Evolutionary conservation across 1,140 invertebrate genomes (phyloP).

Genomic region (Zaprionus tsacasi): DNA sequence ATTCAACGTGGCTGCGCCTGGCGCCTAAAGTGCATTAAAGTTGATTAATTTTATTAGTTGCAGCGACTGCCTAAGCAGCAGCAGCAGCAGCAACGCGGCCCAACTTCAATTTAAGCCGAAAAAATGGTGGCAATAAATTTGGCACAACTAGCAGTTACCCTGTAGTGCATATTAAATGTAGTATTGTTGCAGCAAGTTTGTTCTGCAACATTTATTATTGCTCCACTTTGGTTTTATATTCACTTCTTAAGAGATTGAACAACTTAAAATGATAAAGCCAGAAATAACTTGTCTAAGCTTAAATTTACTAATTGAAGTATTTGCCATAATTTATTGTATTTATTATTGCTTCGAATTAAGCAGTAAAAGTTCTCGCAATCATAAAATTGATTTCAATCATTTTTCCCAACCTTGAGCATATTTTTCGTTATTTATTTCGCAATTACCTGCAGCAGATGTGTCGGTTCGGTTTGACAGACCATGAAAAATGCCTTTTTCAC

Average conservation of each 20-base stretch:
- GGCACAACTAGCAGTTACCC: neutral
- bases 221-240: neutral
- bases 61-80: slow-evolving; percentile 6
- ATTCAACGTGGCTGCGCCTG: slow-evolving; percentile 58
- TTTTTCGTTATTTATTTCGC: slow-evolving; percentile 25
- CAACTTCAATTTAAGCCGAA: slow-evolving; percentile 11
- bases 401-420: neutral
- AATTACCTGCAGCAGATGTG: neutral
- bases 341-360: neutral
- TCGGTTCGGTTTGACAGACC: slow-evolving; percentile 16
- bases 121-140: slow-evolving; percentile 16
- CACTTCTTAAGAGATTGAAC: neutral
- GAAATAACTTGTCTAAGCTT: too few relatives aligned
- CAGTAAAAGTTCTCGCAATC: neutral
- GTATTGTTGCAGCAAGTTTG: neutral
- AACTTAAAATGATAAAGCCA: too few relatives aligned
- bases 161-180: neutral
- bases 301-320: neutral
- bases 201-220: neutral
- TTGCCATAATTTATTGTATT: neutral
- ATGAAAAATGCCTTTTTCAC: slow-evolving; percentile 54
- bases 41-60: slow-evolving; percentile 78
- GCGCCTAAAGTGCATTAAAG: slow-evolving; percentile 70
- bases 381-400: neutral
- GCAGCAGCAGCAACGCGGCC: neutral